Conservation (phyloP, 2,113 vertebrate genomes). For the Plectropomus leopardus region DNA sequence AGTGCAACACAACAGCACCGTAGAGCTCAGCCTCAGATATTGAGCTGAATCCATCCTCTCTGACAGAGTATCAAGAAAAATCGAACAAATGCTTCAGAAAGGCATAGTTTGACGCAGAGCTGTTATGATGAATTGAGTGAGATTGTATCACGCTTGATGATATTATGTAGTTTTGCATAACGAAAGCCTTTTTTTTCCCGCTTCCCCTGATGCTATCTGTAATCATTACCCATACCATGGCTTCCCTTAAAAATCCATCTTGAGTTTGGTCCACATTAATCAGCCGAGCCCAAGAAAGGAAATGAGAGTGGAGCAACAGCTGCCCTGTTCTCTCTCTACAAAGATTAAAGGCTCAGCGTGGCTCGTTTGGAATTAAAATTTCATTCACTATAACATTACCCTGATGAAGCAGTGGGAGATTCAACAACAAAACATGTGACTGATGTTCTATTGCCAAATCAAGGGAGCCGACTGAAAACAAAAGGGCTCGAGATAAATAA, state of each 20-base stretch:
- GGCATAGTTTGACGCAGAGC: slow-evolving; percentile 8
- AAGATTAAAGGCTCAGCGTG: slow-evolving; percentile 55
- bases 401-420: slow-evolving; percentile 33
- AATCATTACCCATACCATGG: slow-evolving; percentile 6
- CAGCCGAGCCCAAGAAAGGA: slow-evolving; percentile 3
- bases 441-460: slow-evolving; percentile 49
- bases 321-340: slow-evolving; percentile 8
- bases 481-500: slow-evolving; percentile 65
- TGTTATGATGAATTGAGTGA: background rate
- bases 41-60: slow-evolving; percentile 10
- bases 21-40: background rate
- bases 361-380: slow-evolving; percentile 60
- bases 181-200: background rate
- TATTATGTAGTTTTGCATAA: background rate
- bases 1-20: slow-evolving; percentile 1
- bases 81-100: slow-evolving; percentile 4
- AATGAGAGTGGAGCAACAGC: slow-evolving; percentile 12
- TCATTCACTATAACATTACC: slow-evolving; percentile 50
- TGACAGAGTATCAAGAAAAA: slow-evolving; percentile 22
- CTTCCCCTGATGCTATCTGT: background rate
- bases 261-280: slow-evolving; percentile 33
- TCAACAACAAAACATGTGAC: slow-evolving; percentile 44
- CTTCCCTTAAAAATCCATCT: slow-evolving; percentile 32
- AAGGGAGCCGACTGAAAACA: slow-evolving; percentile 48
- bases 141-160: background rate